Base-by-base conservation (phyloP, 2,888 invertebrate genomes). In the Nebria brevicollis region DNA sequence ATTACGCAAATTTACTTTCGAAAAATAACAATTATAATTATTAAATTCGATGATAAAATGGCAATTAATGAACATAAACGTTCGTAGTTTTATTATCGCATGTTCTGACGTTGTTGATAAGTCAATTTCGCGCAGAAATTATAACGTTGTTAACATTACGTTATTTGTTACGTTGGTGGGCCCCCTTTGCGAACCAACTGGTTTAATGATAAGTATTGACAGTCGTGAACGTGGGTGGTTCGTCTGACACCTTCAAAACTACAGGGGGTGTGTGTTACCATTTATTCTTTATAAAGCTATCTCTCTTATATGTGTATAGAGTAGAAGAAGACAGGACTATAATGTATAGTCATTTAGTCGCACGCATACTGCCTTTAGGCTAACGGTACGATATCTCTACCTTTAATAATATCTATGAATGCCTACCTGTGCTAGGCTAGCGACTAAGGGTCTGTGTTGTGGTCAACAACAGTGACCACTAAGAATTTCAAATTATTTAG, bases 191-290 rank as follows among this genome's bases (percentile, higher is more conserved):
- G 54, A 54, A 25, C 73, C 26, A 43, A 73, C 73, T 73, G 54
- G 54, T 78, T 66, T 73, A 78, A 78, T 78, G 78, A 78, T 78
- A 72, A 78, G 65, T 73, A 78, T 78, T 78, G 78, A 73, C 78
- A 73, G 73, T 65, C 54, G 15, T 2, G 70, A 26, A 41, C 66
- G 78, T 78, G 78, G 78, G 78, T 78, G 78, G 78, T 73, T 15
- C 41, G 43, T 54, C 73, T 43, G 42, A 73, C 78, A 78, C 73
- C 78, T 77, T 42, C 42, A 11, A 34, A 54, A 34, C 78, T 66
- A 43, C 66, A 78, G 78, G 78, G 78, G 73, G 65, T 64, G 66
- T 43, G 20, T 73, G 54, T 11, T 54, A 54, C 13, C 54, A 54
- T 54, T 54, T 13, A 54, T 54, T 54, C 54, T 54, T 54, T 54